These are phyloP conservation scores for Parauchenoglanis punctatus DNA, from an alignment of 2,797 vertebrate genomes.

Conservation along the genomic window DNA sequence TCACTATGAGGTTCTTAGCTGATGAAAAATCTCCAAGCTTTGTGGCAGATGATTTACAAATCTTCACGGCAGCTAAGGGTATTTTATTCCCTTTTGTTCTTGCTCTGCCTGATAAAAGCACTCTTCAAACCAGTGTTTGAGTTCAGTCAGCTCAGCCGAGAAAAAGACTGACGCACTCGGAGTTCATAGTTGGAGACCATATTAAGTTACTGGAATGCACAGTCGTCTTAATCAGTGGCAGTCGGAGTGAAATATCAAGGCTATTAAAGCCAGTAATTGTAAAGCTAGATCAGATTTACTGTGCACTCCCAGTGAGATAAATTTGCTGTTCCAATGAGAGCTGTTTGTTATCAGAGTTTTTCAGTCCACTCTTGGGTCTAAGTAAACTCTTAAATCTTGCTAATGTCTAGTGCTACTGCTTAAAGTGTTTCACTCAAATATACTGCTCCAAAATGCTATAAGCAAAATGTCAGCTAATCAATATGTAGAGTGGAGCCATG, in stretches of 20 bases:
- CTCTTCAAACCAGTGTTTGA: slow-evolving; percentile 79
- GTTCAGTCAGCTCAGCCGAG: slow-evolving; percentile 15
- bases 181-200: slow-evolving; percentile 33
- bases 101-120: slow-evolving; percentile 72
- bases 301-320: slow-evolving; percentile 64
- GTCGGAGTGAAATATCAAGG: slow-evolving; percentile 65
- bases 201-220: slow-evolving; percentile 55
- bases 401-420: slow-evolving; percentile 66
- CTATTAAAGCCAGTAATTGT: slow-evolving; percentile 65
- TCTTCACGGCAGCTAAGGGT: slow-evolving; percentile 79
- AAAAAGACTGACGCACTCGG: slow-evolving; percentile 8
- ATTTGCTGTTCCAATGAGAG: slow-evolving; percentile 53
- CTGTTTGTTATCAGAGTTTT: slow-evolving; percentile 54
- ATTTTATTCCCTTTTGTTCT: slow-evolving; percentile 84
- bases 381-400: slow-evolving; percentile 67
- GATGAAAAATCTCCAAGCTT: slow-evolving; percentile 87
- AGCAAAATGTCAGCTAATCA: slow-evolving; percentile 51
- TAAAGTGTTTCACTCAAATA: slow-evolving; percentile 47
- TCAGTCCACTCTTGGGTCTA: slow-evolving; percentile 50
- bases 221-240: slow-evolving; percentile 56
- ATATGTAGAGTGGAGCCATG: slow-evolving; percentile 48
- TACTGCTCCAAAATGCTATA: slow-evolving; percentile 39
- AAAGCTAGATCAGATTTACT: slow-evolving; percentile 69
- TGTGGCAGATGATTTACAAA: slow-evolving; percentile 72
- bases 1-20: slow-evolving; percentile 81